A percentile compares a stretch with the other conserved stretches of the same genome.
Evolutionary conservation across 2,797 vertebrate genomes (phyloP).

Genomic region (Tenualosa thibaudeaui): DNA sequence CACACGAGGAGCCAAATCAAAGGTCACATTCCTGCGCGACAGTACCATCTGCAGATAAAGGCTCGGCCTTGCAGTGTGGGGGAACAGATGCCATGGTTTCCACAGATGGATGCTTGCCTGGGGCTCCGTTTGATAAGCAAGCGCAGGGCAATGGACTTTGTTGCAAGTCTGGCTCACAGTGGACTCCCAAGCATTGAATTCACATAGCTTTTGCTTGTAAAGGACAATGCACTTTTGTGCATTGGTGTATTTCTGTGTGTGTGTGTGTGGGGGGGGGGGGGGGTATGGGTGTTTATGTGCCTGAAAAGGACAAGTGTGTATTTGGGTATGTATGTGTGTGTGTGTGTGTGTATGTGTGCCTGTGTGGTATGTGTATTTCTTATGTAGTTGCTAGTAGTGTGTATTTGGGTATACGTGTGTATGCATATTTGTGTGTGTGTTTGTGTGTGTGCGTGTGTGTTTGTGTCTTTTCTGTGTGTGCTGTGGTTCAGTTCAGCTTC

Average conservation of each 20-base stretch:
- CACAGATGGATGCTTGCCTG: conserved; percentile 80
- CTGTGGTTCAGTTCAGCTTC: conserved; percentile 61
- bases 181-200: conserved; percentile 61
- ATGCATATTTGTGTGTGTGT: conserved; percentile 29
- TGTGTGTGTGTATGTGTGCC: conserved; percentile 25
- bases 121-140: conserved; percentile 76
- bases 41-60: conserved; percentile 80
- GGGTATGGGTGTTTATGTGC: not conserved
- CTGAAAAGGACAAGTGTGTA: conserved; percentile 8
- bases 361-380: conserved; percentile 30
- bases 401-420: not conserved
- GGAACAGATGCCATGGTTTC: conserved; percentile 75
- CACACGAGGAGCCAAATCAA: conserved; percentile 70
- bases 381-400: conserved; percentile 12
- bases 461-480: conserved; percentile 28
- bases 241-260: conserved; percentile 12
- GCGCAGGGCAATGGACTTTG: conserved; percentile 70
- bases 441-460: conserved; percentile 22
- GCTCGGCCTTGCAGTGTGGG: conserved; percentile 68
- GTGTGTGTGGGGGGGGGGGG: not conserved
- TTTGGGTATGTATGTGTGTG: conserved; percentile 26
- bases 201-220: conserved; percentile 37
- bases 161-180: conserved; percentile 70
- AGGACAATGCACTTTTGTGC: conserved; percentile 10
- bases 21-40: conserved; percentile 77